Percentiles rank a stretch among this genome's conserved stretches.
phyloP scores from a whole-genome alignment of 2,888 invertebrate genomes.

The Aphidoletes aphidimyza region DNA sequence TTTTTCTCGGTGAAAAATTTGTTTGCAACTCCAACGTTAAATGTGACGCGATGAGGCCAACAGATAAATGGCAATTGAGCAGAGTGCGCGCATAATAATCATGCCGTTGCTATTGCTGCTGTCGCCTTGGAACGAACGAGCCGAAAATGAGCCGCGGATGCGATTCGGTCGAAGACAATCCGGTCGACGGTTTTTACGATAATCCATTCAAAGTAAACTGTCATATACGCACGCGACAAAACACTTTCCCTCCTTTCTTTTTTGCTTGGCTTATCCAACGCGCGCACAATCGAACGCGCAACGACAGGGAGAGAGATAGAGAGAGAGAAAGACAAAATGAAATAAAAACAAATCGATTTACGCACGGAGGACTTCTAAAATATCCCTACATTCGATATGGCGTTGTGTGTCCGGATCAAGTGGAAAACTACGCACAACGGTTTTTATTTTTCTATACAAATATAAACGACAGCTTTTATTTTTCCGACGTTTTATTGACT shows the following conservation, averaged over 20 bases:
- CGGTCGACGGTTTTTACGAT: conserved; percentile 41
- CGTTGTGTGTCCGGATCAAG: conserved; percentile 16
- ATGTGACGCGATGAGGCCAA: not conserved
- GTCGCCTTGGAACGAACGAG: not conserved
- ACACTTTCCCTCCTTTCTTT: conserved; percentile 33
- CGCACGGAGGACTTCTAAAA: conserved; percentile 29
- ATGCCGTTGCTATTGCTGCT: not conserved
- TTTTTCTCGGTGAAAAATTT: not conserved
- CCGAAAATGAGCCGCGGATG: not conserved
- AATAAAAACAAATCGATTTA: conserved; percentile 25
- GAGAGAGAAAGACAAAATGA: too few species aligned
- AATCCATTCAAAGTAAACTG: conserved; percentile 6
- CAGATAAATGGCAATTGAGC: conserved; percentile 35
- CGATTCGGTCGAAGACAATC: conserved; percentile 8
- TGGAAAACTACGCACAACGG: conserved; percentile 8
- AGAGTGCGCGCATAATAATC: conserved; percentile 28
- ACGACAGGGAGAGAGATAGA: too few species aligned
- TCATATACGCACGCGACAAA: conserved; percentile 51
- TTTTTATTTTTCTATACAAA: not conserved
- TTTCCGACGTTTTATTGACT: conserved; percentile 15
- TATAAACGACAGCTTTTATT: conserved; percentile 30
- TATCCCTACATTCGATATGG: not conserved
- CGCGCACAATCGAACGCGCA: not conserved
- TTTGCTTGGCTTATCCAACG: not conserved
- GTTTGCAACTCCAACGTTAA: not conserved